Percentiles rank a stretch among this genome's conserved stretches.
phyloP scores from a whole-genome alignment of 2,113 vertebrate genomes.

The Kryptolebias marmoratus region DNA sequence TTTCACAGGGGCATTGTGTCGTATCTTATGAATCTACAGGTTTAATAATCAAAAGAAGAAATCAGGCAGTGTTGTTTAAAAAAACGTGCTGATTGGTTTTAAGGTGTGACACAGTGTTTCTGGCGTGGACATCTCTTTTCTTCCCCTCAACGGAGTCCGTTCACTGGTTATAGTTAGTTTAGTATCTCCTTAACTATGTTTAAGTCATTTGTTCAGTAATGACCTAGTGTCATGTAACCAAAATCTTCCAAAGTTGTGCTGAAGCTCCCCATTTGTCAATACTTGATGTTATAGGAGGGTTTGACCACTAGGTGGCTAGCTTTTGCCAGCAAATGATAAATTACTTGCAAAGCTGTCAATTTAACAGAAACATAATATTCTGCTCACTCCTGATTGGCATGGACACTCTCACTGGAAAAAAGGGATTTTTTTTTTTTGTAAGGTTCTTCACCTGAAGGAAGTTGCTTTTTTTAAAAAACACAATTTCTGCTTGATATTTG shows the following conservation, averaged over 20 bases:
- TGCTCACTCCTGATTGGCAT: constrained; percentile 36
- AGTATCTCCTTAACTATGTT: constrained; percentile 56
- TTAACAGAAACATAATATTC: constrained; percentile 40
- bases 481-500: constrained; percentile 16
- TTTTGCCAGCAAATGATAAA: constrained; percentile 52
- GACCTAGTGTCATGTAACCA: constrained; percentile 55
- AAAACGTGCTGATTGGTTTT: constrained; percentile 61
- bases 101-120: constrained; percentile 60
- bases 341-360: constrained; percentile 38
- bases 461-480: constrained; percentile 20
- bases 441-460: not conserved
- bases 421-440: constrained; percentile 7
- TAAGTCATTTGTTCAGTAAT: constrained; percentile 48
- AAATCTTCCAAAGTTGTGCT: constrained; percentile 54
- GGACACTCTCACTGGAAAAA: constrained; percentile 27
- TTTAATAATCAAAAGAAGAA: constrained; percentile 55
- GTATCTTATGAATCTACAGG: constrained; percentile 54
- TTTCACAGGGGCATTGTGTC: constrained; percentile 55
- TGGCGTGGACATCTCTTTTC: constrained; percentile 57
- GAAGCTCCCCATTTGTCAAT: constrained; percentile 47
- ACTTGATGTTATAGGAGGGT: constrained; percentile 66
- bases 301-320: constrained; percentile 74
- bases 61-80: constrained; percentile 52
- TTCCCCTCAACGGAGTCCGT: constrained; percentile 46
- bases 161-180: constrained; percentile 56